Percentiles rank a stretch among this genome's conserved stretches.
Evolutionary conservation across 2,888 invertebrate species (phyloP).

Genomic region (Ophioninae sp.): DNA sequence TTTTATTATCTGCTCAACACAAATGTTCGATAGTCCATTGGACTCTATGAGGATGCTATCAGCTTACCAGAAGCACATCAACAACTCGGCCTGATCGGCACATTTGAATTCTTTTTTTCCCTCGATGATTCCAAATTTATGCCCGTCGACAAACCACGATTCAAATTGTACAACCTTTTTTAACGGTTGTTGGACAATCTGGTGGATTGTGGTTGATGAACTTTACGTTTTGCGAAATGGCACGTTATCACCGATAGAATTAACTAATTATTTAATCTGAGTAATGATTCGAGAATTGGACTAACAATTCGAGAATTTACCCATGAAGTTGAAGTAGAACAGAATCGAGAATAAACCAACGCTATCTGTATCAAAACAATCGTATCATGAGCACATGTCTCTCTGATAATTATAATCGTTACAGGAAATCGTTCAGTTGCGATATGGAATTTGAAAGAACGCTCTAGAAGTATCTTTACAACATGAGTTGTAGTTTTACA

Average conservation of each 20-base stretch:
- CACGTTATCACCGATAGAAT: no score
- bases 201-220: no score
- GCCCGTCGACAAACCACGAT: neutral
- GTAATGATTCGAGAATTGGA: no score
- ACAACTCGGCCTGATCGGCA: neutral
- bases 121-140: neutral
- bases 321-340: no score
- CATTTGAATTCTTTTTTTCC: neutral
- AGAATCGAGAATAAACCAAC: no score
- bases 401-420: neutral
- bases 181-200: constrained; percentile 29
- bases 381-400: neutral
- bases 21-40: neutral
- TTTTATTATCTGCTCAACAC: constrained; percentile 22
- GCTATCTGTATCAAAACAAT: no score
- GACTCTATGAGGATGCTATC: neutral
- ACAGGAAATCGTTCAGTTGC: neutral
- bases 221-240: no score
- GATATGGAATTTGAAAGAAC: neutral
- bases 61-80: neutral
- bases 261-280: no score
- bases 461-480: neutral
- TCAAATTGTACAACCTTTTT: constrained; percentile 9
- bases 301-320: no score
- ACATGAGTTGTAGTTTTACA: no score